These are phyloP conservation scores for Atethmia centrago DNA, from an alignment of 2,888 invertebrate genomes.

Conservation along the genomic window DNA sequence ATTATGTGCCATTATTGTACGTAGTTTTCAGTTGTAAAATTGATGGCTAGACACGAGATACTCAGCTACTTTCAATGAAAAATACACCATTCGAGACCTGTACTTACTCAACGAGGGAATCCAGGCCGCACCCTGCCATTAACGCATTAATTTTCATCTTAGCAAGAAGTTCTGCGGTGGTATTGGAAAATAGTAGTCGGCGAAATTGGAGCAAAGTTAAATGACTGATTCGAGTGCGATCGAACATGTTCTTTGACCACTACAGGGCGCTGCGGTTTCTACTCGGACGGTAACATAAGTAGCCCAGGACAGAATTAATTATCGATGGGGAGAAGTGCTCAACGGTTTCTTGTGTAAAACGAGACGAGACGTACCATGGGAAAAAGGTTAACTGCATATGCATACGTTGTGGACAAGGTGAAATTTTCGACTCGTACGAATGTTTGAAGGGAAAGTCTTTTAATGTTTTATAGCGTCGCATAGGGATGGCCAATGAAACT, in stretches of 20 bases:
- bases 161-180: conserved; percentile 67
- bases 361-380: conserved; percentile 82
- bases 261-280: conserved; percentile 84
- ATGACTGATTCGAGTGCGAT: conserved; percentile 78
- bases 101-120: conserved; percentile 63
- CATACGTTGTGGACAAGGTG: conserved; percentile 68
- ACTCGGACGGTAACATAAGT: conserved; percentile 83
- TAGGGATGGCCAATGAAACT: conserved; percentile 29
- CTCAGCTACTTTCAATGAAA: conserved; percentile 61
- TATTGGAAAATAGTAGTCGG: conserved; percentile 71
- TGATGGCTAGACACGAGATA: conserved; percentile 55
- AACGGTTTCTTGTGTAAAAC: conserved; percentile 89
- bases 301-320: conserved; percentile 88
- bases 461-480: conserved; percentile 32
- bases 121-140: conserved; percentile 59
- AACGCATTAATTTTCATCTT: conserved; percentile 74
- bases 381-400: conserved; percentile 83
- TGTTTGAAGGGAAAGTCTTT: conserved; percentile 56
- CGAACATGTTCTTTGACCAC: conserved; percentile 81
- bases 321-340: conserved; percentile 79
- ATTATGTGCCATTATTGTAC: conserved; percentile 63
- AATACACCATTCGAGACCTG: conserved; percentile 58
- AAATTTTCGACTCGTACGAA: conserved; percentile 58
- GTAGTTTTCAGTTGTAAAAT: conserved; percentile 58
- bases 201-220: conserved; percentile 83